Base-by-base conservation (phyloP, 2,113 vertebrate genomes). In the Saimiri boliviensis region DNA sequence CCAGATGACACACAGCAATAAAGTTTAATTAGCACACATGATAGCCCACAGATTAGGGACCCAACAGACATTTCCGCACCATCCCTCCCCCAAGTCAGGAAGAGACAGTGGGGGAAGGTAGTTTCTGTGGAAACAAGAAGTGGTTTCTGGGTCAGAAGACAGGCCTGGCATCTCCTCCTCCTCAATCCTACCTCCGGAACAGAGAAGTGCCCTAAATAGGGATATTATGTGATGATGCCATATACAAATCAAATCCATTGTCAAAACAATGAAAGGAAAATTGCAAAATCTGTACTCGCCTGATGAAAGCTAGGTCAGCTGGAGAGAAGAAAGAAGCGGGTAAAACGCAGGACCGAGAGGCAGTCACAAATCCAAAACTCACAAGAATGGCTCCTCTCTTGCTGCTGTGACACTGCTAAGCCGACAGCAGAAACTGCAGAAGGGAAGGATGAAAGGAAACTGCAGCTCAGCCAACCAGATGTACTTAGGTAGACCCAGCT, bases 191-290 rank as follows among this genome's bases (percentile, higher is more conserved):
- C 91, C 93, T 95, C 91, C 37, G 9, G 90, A 93, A 90, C 68
- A 80, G 30, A 94, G 73, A 93, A 56, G 70, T 89, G 49, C 96
- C 92, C 77, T 74, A 93, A 96, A 92, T 82, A 97, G 87, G 74
- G 89, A 77, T 49, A 30, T 94, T 96, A 66, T 91, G 70, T 14
- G 89, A 74, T 1, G 4, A 68, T 25, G 74, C 70, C 86, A 71
- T 27, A 80, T 63, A 91, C 92, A 93, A 94, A 94, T 97, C 95
- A 95, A 30, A 66, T n/a, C 63, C 86, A 85, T 73, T 95, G 92
- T 97, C 96, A 87, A 96, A 94, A 97, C 95, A 98, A 98, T 97
- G 97, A 96, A 94, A 98, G 96, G 95, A 97, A 98, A 96, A 97
- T 95, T 89, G 91, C 80, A 89, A 97, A 97, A 97, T 98, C 58